These are phyloP conservation scores for Gorsachius goisagi DNA, from an alignment of 2,113 vertebrate genomes.

Conservation along the genomic window DNA sequence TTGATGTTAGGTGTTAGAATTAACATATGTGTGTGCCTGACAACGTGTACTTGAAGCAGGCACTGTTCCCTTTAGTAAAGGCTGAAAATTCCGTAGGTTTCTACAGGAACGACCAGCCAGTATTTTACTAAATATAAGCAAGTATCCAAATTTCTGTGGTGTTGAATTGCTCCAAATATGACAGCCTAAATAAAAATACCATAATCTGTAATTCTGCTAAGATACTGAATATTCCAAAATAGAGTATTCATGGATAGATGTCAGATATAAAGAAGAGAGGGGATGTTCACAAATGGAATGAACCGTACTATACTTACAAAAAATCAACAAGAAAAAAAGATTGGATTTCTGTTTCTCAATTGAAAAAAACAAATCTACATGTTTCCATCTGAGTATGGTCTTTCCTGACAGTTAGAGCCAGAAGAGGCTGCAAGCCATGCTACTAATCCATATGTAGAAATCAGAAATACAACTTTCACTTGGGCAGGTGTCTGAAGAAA, in stretches of 20 bases:
- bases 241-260: neutral
- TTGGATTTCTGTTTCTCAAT: neutral
- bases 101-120: neutral
- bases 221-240: neutral
- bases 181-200: neutral
- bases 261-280: neutral
- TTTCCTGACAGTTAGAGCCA: neutral
- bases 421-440: neutral
- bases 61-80: neutral
- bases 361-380: neutral
- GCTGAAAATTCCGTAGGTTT: neutral
- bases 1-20: neutral
- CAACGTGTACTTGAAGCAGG: neutral
- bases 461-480: neutral
- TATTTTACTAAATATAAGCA: neutral
- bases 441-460: neutral
- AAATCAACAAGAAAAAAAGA: neutral
- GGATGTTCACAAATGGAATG: neutral
- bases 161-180: neutral
- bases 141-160: neutral
- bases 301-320: neutral
- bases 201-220: neutral
- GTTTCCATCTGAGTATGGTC: neutral
- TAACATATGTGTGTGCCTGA: neutral
- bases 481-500: neutral